Evolutionary conservation across 2,113 vertebrate genomes (phyloP).

Genomic region (Malaclemys terrapin): DNA sequence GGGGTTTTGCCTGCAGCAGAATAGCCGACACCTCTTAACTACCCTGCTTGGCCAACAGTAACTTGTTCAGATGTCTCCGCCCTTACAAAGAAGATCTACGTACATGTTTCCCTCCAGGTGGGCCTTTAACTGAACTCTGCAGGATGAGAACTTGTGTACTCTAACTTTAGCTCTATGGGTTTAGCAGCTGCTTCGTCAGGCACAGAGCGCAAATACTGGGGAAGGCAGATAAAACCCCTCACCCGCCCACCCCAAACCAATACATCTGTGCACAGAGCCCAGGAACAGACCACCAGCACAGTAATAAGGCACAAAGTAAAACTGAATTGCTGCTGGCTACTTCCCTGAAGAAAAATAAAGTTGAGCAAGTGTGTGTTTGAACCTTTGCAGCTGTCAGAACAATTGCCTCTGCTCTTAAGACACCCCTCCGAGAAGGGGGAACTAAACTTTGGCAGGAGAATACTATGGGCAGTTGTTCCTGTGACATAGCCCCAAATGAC

Average conservation of each 20-base stretch:
- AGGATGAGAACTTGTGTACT: conserved; percentile 40
- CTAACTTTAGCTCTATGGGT: background rate
- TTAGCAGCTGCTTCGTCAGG: conserved; percentile 56
- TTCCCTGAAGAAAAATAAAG: conserved; percentile 56
- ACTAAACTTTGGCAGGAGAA: background rate
- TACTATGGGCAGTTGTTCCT: background rate
- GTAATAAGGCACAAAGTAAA: background rate
- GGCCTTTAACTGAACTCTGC: conserved; percentile 53
- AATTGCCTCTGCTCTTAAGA: conserved; percentile 50
- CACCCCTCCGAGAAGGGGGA: conserved; percentile 42
- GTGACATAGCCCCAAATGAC: background rate
- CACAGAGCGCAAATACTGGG: background rate
- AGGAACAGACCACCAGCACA: background rate
- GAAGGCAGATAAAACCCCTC: conserved; percentile 20
- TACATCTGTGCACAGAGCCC: background rate
- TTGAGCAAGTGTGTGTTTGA: conserved; percentile 45
- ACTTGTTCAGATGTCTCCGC: background rate
- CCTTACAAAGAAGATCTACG: conserved; percentile 15
- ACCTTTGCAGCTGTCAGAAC: conserved; percentile 32
- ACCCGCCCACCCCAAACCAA: background rate
- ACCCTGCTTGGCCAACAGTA: background rate
- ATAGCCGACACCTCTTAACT: background rate
- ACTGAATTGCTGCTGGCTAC: conserved; percentile 38
- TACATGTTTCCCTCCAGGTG: rapidly evolving
- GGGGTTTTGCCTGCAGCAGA: background rate